Conservation (phyloP, 2,113 vertebrate genomes). For the Perca flavescens region DNA sequence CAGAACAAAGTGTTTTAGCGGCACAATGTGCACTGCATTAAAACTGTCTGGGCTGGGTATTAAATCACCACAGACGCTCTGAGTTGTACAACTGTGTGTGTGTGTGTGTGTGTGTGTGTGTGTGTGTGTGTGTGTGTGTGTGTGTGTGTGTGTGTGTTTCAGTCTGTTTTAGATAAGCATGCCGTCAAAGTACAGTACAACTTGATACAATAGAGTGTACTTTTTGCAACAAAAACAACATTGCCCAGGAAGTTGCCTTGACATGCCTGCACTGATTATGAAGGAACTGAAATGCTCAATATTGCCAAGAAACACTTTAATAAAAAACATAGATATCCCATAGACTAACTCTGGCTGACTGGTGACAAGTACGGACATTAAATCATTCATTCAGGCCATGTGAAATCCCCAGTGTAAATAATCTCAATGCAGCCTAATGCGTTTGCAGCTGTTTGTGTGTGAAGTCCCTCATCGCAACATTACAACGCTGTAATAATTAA, state of each 20-base stretch:
- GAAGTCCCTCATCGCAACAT: conserved; percentile 35
- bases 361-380: conserved; percentile 21
- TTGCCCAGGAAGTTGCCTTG: conserved; percentile 15
- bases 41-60: conserved; percentile 4
- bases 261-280: conserved; percentile 4
- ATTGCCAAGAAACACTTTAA: conserved; percentile 16
- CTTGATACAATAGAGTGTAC: not conserved
- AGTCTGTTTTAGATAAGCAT: conserved; percentile 13
- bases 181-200: not conserved
- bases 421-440: not conserved
- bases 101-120: not conserved
- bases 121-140: not conserved
- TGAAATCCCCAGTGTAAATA: conserved; percentile 29
- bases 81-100: not conserved
- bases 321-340: not conserved
- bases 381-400: conserved; percentile 12
- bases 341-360: not conserved
- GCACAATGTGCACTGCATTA: conserved; percentile 18
- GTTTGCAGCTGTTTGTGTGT: conserved; percentile 47
- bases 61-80: conserved; percentile 5
- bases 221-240: conserved; percentile 17
- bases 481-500: conserved; percentile 58
- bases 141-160: not conserved
- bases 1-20: conserved; percentile 15
- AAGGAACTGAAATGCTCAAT: not conserved